Evolutionary conservation across 2,113 vertebrate genomes (phyloP).

Genomic region (Gallinago paraguaiae): DNA sequence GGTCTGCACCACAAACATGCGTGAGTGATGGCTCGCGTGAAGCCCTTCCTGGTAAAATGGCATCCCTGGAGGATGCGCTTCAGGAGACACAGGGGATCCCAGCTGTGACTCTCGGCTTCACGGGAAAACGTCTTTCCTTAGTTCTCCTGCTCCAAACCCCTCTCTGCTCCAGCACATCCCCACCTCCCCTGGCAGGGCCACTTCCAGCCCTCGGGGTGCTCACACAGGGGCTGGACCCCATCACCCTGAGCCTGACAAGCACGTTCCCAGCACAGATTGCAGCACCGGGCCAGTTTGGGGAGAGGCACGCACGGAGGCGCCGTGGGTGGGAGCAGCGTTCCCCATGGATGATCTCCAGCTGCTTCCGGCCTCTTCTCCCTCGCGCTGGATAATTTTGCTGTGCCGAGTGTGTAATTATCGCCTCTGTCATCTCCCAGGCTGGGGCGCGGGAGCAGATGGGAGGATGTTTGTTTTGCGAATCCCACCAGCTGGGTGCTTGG

Average conservation of each 20-base stretch:
- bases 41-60: not conserved
- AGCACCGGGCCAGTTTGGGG: not conserved
- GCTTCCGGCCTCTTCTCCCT: conserved; percentile 35
- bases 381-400: not conserved
- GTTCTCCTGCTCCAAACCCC: not conserved
- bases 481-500: conserved; percentile 38
- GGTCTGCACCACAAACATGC: rapidly evolving
- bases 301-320: not conserved
- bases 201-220: rapidly evolving
- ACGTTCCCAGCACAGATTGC: rapidly evolving
- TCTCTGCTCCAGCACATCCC: not conserved
- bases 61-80: not conserved
- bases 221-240: not conserved
- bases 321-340: not conserved
- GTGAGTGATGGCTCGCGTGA: not conserved
- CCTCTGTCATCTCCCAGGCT: conserved; percentile 3
- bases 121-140: rapidly evolving
- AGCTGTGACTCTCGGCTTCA: not conserved
- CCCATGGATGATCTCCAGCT: conserved; percentile 29
- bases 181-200: not conserved
- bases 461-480: conserved; percentile 48
- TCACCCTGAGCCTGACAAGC: rapidly evolving
- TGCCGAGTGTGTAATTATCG: conserved; percentile 37
- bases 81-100: not conserved
- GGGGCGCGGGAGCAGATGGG: not conserved